Conservation (phyloP, 2,113 vertebrate species). For the Phrynosoma platyrhinos region DNA sequence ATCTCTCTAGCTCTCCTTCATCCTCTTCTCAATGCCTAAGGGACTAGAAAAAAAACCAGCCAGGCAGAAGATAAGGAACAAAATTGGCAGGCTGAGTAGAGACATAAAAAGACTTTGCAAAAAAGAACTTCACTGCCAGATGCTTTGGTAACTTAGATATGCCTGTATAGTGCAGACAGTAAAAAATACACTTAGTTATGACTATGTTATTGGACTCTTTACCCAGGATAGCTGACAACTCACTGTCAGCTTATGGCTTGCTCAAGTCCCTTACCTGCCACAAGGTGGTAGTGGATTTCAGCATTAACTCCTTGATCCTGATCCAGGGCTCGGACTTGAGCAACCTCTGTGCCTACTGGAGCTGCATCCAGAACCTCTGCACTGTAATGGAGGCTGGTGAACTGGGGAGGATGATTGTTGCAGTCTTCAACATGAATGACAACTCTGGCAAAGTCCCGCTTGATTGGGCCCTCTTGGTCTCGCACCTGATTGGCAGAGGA, state of each 20-base stretch:
- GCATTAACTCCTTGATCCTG: slow-evolving; percentile 89
- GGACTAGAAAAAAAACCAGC: too few relatives aligned
- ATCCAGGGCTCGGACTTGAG: slow-evolving; percentile 89
- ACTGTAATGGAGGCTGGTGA: slow-evolving; percentile 86
- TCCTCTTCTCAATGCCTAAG: too few relatives aligned
- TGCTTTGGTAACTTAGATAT: too few relatives aligned
- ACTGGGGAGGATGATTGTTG: slow-evolving; percentile 89
- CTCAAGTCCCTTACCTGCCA: slow-evolving; percentile 83
- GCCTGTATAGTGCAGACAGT: too few relatives aligned
- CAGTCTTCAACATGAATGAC: slow-evolving; percentile 85
- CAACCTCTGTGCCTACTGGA: slow-evolving; percentile 81
- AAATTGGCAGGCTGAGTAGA: too few relatives aligned
- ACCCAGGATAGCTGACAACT: too few relatives aligned
- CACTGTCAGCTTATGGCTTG: not conserved
- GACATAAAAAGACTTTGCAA: too few relatives aligned
- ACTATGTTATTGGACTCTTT: not conserved
- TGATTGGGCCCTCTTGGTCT: slow-evolving; percentile 94
- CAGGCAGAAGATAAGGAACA: too few relatives aligned
- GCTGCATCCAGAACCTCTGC: slow-evolving; percentile 78
- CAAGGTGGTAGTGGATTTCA: slow-evolving; percentile 88
- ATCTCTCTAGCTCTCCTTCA: too few relatives aligned
- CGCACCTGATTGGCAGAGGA: slow-evolving; percentile 82
- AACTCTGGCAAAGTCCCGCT: slow-evolving; percentile 91
- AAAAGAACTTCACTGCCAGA: too few relatives aligned
- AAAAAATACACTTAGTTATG: too few relatives aligned